Conservation (phyloP, 1,140 invertebrate genomes). For the Aethina tumida region DNA sequence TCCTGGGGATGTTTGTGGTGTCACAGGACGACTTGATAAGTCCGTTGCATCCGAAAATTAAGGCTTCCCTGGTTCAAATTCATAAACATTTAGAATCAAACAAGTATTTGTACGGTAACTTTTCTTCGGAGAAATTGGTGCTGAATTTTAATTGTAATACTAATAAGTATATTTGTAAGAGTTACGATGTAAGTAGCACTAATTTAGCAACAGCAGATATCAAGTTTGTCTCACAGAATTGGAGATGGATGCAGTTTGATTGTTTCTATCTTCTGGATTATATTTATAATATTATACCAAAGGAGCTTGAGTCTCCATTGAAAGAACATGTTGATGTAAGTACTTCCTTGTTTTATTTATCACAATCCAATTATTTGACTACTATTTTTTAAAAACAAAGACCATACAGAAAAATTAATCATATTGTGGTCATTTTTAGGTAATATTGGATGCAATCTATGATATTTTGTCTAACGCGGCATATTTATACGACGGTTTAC, state of each 20-base stretch:
- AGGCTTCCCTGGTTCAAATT: slow-evolving; percentile 44
- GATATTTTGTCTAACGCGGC: slow-evolving; percentile 47
- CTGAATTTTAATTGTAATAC: slow-evolving; percentile 42
- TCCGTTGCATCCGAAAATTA: slow-evolving; percentile 42
- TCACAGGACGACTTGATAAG: slow-evolving; percentile 54
- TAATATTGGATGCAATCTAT: slow-evolving; percentile 45
- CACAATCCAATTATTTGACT: neutral
- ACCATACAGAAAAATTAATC: too few relatives aligned
- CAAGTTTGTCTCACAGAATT: slow-evolving; percentile 51
- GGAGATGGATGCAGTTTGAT: slow-evolving; percentile 60
- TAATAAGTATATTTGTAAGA: slow-evolving; percentile 37
- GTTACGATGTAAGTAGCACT: slow-evolving; percentile 35
- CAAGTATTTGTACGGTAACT: slow-evolving; percentile 47
- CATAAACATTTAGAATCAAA: slow-evolving; percentile 44
- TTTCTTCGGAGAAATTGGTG: slow-evolving; percentile 39
- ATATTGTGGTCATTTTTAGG: slow-evolving; percentile 36
- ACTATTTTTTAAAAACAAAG: neutral
- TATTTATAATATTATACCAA: slow-evolving; percentile 21
- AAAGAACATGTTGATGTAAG: slow-evolving; percentile 31
- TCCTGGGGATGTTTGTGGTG: slow-evolving; percentile 53
- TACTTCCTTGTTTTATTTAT: slow-evolving; percentile 4
- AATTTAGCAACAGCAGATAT: slow-evolving; percentile 47
- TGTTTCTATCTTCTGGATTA: slow-evolving; percentile 57
- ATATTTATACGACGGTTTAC: slow-evolving; percentile 51
- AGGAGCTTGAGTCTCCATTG: slow-evolving; percentile 22